These are phyloP conservation scores for Gallirallus australis DNA, from an alignment of 2,797 vertebrate species.

Conservation along the genomic window DNA sequence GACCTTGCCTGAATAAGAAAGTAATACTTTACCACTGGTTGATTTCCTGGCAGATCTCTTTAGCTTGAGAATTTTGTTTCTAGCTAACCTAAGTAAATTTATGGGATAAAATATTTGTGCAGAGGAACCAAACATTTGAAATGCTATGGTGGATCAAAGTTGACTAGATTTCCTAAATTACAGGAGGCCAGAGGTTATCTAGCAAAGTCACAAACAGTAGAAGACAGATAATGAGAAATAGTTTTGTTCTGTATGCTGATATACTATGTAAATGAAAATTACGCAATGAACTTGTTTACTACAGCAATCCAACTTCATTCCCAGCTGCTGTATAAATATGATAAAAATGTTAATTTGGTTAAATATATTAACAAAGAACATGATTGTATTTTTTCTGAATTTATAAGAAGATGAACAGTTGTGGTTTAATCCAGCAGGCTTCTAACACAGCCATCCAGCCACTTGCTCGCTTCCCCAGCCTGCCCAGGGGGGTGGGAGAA, in stretches of 20 bases:
- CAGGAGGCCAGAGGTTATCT: background rate
- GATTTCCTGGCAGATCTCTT: slow-evolving; percentile 15
- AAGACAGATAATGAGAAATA: background rate
- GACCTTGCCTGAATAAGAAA: slow-evolving; percentile 5
- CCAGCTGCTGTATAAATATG: background rate
- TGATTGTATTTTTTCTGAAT: background rate
- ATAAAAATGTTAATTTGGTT: background rate
- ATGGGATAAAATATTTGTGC: background rate
- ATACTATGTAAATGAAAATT: background rate
- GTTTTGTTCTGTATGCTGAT: background rate
- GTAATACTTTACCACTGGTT: background rate
- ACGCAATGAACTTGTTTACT: background rate
- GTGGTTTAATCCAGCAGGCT: too few relatives aligned
- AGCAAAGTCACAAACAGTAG: background rate
- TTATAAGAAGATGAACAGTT: background rate
- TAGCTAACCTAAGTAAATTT: background rate
- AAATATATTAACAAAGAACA: background rate
- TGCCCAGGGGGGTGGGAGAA: too few relatives aligned
- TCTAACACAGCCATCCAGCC: too few relatives aligned
- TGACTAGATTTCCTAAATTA: background rate
- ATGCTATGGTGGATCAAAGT: background rate
- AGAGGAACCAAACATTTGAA: background rate
- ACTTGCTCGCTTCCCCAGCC: too few relatives aligned
- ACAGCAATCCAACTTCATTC: background rate
- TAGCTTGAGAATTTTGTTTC: background rate